Conservation (phyloP, 2,797 vertebrate species). For the Emydoidea blandingii region DNA sequence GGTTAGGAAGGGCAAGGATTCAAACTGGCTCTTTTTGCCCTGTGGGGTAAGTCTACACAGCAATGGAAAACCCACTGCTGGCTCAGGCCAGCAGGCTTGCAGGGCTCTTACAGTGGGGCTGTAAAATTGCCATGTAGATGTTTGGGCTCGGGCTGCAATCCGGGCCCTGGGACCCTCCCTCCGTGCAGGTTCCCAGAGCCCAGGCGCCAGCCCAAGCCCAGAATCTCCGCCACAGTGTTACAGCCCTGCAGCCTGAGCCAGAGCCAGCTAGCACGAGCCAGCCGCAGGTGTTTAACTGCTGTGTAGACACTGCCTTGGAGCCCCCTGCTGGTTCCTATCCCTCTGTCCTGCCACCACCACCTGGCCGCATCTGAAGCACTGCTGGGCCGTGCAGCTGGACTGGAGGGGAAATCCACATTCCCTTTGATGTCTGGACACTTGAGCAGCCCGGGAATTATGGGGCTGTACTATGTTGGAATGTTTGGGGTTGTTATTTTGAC, state of each 20-base stretch:
- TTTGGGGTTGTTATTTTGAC: slow-evolving; percentile 73
- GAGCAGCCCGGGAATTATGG: slow-evolving; percentile 71
- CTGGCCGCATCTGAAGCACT: slow-evolving; percentile 62
- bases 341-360: slow-evolving; percentile 39
- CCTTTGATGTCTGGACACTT: slow-evolving; percentile 72
- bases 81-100: background rate
- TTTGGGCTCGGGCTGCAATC: background rate
- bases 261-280: background rate
- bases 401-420: slow-evolving; percentile 70
- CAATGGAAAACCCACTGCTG: background rate
- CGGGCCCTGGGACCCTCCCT: background rate
- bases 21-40: background rate
- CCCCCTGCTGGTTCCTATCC: slow-evolving; percentile 5
- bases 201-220: no score
- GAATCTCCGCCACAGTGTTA: background rate
- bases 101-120: background rate
- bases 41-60: background rate
- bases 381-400: slow-evolving; percentile 63
- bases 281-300: background rate
- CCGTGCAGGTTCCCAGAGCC: background rate
- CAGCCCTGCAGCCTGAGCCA: background rate
- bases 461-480: slow-evolving; percentile 73
- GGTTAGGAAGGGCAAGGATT: background rate
- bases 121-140: background rate
- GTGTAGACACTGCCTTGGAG: background rate